Evolutionary conservation across 2,797 vertebrate species (phyloP).

Genomic region (Melanotaenia nigrans): DNA sequence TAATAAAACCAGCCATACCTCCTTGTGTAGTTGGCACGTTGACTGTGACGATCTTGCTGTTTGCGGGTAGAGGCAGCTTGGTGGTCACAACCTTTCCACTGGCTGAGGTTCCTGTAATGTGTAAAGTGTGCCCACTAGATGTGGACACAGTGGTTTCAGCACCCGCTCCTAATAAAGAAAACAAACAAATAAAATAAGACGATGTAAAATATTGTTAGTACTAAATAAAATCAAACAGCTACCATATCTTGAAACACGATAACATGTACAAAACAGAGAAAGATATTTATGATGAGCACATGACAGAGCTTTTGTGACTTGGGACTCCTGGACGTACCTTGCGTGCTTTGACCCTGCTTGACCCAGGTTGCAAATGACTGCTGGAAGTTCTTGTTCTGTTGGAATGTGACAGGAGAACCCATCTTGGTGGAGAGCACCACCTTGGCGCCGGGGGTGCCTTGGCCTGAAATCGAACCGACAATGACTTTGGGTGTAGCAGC

Average conservation of each 20-base stretch:
- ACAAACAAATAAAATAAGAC: conserved; percentile 17
- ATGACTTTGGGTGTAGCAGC: conserved; percentile 89
- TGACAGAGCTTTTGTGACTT: neutral
- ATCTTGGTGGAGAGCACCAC: conserved; percentile 95
- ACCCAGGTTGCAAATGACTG: conserved; percentile 98
- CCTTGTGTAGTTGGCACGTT: conserved; percentile 96
- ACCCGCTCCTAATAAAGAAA: conserved; percentile 78
- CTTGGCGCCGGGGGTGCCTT: conserved; percentile 89
- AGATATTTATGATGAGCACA: neutral
- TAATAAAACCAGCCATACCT: conserved; percentile 82
- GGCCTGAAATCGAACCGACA: conserved; percentile 87
- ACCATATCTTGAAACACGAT: neutral
- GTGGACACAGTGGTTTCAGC: conserved; percentile 89
- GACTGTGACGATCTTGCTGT: conserved; percentile 99
- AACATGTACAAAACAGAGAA: neutral
- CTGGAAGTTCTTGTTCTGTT: conserved; percentile 98
- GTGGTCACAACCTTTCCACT: conserved; percentile 95
- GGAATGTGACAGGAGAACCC: conserved; percentile 96
- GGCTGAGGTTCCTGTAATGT: conserved; percentile 93
- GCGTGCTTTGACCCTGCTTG: conserved; percentile 93
- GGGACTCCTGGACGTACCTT: conserved; percentile 78
- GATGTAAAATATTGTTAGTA: neutral
- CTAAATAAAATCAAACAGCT: neutral
- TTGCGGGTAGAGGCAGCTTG: conserved; percentile 95
- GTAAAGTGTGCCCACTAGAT: conserved; percentile 94